Conservation (phyloP, 2,888 invertebrate genomes). For the Griposia aprilina region DNA sequence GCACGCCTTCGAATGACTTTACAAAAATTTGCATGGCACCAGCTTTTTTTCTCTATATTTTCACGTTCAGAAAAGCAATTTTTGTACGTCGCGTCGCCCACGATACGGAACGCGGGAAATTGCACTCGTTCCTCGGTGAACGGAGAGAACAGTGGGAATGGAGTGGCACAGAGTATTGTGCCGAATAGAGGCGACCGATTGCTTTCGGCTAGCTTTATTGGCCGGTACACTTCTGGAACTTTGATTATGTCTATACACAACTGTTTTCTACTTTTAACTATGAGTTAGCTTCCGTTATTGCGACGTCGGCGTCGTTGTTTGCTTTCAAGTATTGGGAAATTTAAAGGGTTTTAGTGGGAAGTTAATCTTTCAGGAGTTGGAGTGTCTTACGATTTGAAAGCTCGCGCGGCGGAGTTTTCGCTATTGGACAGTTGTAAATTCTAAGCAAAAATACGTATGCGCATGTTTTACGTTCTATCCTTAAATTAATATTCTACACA, state of each 20-base stretch:
- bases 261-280: constrained; percentile 61
- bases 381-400: background rate
- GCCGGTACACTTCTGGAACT: constrained; percentile 78
- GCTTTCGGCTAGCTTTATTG: constrained; percentile 83
- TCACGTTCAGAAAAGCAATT: constrained; percentile 89
- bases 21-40: constrained; percentile 89
- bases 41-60: constrained; percentile 85
- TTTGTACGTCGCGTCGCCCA: constrained; percentile 88
- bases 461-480: background rate
- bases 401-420: background rate
- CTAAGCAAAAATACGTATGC: background rate
- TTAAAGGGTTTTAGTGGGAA: constrained; percentile 16
- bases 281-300: constrained; percentile 43
- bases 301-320: constrained; percentile 16
- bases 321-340: constrained; percentile 24
- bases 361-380: constrained; percentile 1
- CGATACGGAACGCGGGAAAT: constrained; percentile 89
- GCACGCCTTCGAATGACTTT: constrained; percentile 90
- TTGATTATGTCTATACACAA: constrained; percentile 64
- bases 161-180: constrained; percentile 84
- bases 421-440: background rate
- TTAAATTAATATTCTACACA: constrained; percentile 29
- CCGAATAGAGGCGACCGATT: constrained; percentile 81
- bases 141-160: constrained; percentile 84
- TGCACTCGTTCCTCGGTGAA: constrained; percentile 85